phyloP scores from a whole-genome alignment of 1,140 invertebrate genomes.

The Camponotus pennsylvanicus region DNA sequence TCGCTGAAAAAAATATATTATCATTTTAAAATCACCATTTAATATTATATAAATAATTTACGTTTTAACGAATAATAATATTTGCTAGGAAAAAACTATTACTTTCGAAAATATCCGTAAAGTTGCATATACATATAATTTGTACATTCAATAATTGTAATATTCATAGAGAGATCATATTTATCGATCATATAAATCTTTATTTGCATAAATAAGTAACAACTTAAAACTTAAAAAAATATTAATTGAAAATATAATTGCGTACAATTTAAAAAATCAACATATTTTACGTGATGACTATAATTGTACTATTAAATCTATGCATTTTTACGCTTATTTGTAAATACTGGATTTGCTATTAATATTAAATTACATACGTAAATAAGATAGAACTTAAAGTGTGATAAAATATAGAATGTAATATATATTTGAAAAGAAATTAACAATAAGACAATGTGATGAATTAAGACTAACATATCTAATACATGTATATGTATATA shows the following conservation, averaged over 20 bases:
- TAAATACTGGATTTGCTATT: slow-evolving; percentile 39
- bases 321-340: slow-evolving; percentile 21
- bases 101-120: not conserved
- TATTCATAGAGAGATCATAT: not conserved
- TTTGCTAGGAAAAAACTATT: not conserved
- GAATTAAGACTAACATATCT: slow-evolving; percentile 48
- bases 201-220: not conserved
- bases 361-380: slow-evolving; percentile 26
- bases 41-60: slow-evolving; percentile 20
- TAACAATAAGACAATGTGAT: slow-evolving; percentile 55
- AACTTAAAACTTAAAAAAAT: too few species aligned
- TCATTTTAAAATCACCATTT: not conserved
- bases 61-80: slow-evolving; percentile 3
- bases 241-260: too few species aligned
- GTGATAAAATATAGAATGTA: slow-evolving; percentile 54
- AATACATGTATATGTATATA: not conserved
- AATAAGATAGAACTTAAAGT: slow-evolving; percentile 42
- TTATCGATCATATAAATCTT: not conserved
- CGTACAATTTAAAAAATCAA: not conserved
- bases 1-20: slow-evolving; percentile 61
- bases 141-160: slow-evolving; percentile 11
- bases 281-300: not conserved
- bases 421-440: slow-evolving; percentile 37
- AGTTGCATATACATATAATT: not conserved
- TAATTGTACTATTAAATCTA: slow-evolving; percentile 43